Conservation (phyloP, 2,113 vertebrate genomes). For the Cololabis saira region DNA sequence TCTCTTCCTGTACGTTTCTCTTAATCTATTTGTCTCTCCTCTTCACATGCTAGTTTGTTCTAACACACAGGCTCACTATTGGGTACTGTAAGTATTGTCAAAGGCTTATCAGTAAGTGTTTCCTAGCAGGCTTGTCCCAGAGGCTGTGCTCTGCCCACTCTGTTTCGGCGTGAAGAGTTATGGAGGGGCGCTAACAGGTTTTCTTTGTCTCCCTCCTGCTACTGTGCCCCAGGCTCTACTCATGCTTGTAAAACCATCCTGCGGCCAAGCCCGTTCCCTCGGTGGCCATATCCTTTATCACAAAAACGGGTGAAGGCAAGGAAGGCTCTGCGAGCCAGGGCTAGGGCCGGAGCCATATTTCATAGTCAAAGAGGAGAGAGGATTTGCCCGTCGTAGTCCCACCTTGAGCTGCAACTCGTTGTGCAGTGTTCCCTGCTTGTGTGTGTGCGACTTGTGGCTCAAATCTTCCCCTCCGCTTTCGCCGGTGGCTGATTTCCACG, state of each 20-base stretch:
- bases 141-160: constrained; percentile 69
- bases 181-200: constrained; percentile 73
- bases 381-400: constrained; percentile 11
- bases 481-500: constrained; percentile 42
- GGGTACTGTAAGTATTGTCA: constrained; percentile 68
- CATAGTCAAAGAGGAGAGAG: constrained; percentile 26
- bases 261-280: constrained; percentile 60
- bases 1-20: constrained; percentile 48
- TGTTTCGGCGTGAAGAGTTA: constrained; percentile 70
- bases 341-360: constrained; percentile 28
- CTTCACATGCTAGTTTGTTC: constrained; percentile 36
- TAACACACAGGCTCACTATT: constrained; percentile 39
- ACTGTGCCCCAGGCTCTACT: constrained; percentile 64
- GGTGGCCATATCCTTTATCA: constrained; percentile 66
- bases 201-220: constrained; percentile 62
- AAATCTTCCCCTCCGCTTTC: constrained; percentile 23
- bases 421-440: not conserved
- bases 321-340: constrained; percentile 44
- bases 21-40: constrained; percentile 25
- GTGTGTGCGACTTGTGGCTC: constrained; percentile 16
- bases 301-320: constrained; percentile 64
- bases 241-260: constrained; percentile 72
- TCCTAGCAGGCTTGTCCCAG: constrained; percentile 73
- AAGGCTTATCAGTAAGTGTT: constrained; percentile 75
- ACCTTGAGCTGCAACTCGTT: constrained; percentile 16